Conservation (phyloP, 1,140 invertebrate species). For the Periplaneta americana region DNA sequence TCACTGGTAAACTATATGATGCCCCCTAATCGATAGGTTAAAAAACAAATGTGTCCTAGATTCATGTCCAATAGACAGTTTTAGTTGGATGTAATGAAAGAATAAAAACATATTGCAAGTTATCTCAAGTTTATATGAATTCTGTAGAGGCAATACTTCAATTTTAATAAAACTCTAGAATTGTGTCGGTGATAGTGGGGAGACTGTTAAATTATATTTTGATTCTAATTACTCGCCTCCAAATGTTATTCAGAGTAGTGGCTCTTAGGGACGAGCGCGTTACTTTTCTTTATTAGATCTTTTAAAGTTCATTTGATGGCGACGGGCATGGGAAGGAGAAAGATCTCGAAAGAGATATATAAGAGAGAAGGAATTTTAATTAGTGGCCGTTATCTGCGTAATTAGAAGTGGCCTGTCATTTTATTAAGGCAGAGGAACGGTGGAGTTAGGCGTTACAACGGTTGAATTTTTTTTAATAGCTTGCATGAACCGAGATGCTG, state of each 20-base stretch:
- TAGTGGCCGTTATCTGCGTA: not conserved
- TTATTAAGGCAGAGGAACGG: not conserved
- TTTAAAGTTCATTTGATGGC: not conserved
- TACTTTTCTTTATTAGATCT: not conserved
- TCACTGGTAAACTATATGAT: too few species aligned
- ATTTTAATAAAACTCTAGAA: not conserved
- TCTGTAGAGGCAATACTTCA: not conserved
- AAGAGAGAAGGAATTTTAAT: not conserved
- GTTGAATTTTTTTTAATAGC: not conserved
- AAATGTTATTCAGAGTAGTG: not conserved
- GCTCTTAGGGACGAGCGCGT: not conserved
- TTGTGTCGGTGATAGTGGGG: not conserved
- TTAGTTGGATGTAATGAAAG: too few species aligned
- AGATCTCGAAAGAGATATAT: not conserved
- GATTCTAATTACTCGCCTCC: not conserved
- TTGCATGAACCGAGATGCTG: not conserved
- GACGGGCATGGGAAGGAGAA: not conserved
- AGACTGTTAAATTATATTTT: not conserved
- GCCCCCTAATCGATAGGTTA: too few species aligned
- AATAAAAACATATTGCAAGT: too few species aligned
- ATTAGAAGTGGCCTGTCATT: not conserved
- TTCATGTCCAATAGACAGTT: too few species aligned
- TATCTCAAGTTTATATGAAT: too few species aligned
- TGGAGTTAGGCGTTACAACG: not conserved
- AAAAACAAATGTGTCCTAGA: too few species aligned